A percentile compares a stretch with the other conserved stretches of the same genome.
These are phyloP conservation scores for Melanostoma scalare DNA, from an alignment of 2,888 invertebrate species.

Conservation along the genomic window DNA sequence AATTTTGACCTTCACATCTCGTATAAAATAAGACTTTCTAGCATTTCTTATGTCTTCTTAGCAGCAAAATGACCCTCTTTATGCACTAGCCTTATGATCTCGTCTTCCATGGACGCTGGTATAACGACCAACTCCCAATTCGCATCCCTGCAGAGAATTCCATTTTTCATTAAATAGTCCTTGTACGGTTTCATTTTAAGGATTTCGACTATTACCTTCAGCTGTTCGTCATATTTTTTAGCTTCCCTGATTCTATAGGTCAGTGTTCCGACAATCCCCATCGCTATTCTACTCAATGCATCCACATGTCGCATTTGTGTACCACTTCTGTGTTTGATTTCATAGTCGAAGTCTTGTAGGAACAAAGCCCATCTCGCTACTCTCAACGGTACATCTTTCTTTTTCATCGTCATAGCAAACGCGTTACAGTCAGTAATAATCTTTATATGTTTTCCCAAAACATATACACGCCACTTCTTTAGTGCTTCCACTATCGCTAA, in stretches of 20 bases:
- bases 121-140: constrained; percentile 73
- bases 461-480: constrained; percentile 73
- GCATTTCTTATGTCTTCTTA: constrained; percentile 73
- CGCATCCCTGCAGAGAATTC: constrained; percentile 15
- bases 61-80: constrained; percentile 77
- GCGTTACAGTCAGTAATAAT: no score
- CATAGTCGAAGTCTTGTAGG: no score
- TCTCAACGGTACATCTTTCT: not conserved
- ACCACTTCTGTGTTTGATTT: no score
- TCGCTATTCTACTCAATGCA: no score
- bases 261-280: no score
- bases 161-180: constrained; percentile 7
- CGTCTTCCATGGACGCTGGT: constrained; percentile 75
- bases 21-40: constrained; percentile 75
- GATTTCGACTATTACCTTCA: not conserved
- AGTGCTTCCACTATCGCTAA: constrained; percentile 71
- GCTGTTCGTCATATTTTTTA: not conserved
- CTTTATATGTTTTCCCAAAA: constrained; percentile 41
- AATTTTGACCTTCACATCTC: constrained; percentile 12
- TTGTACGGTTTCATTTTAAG: not conserved
- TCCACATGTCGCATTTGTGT: no score
- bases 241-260: no score
- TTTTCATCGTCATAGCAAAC: no score
- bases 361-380: no score
- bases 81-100: constrained; percentile 77